Evolutionary conservation across 2,797 vertebrate species (phyloP), one percentile per base, ranked within the genome.

Genomic region (Tachyglossus aculeatus): DNA sequence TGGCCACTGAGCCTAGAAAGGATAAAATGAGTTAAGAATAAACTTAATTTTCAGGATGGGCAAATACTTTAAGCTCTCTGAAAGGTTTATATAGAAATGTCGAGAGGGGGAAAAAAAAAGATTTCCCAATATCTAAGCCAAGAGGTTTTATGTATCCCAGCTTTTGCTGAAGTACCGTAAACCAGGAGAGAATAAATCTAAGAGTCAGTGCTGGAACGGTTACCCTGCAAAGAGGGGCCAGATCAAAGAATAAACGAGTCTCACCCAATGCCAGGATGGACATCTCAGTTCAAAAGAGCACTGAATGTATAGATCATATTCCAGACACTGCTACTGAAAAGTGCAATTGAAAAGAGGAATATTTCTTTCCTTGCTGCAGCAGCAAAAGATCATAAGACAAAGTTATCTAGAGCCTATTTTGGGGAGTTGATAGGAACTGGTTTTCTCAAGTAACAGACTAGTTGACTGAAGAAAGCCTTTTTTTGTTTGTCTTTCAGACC

Each of bases 161-260:
- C n/a, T n/a, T n/a, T n/a, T 47, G 44, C 13, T 25, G 16, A 16
- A 47, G 6, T 47, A 47, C 24, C 25, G 22, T 56, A 72, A 56
- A 22, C 51, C 53, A 37, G 27, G 55, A 65, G 72, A 70, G 61
- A 68, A 74, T 25, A 52, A 53, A 53, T 24, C 43, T 33, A 54
- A 16, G 52, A 57, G 24, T 56, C 57, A 73, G n/a, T n/a, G n/a
- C n/a, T n/a, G 55, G 52, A 62, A 53, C 25, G 24, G 12, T 38
- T 43, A 44, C 25, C 39, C 21, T 3, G 31, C 45, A 64, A 68
- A n/a, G n/a, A n/a, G n/a, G n/a, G n/a, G n/a, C n/a, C n/a, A n/a
- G n/a, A n/a, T n/a, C n/a, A n/a, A n/a, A n/a, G n/a, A n/a, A n/a
- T n/a, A n/a, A n/a, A n/a, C n/a, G n/a, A n/a, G n/a, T n/a, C n/a